These are phyloP conservation scores for Drosophila equinoxialis DNA, from an alignment of 1,140 invertebrate species.

Conservation along the genomic window DNA sequence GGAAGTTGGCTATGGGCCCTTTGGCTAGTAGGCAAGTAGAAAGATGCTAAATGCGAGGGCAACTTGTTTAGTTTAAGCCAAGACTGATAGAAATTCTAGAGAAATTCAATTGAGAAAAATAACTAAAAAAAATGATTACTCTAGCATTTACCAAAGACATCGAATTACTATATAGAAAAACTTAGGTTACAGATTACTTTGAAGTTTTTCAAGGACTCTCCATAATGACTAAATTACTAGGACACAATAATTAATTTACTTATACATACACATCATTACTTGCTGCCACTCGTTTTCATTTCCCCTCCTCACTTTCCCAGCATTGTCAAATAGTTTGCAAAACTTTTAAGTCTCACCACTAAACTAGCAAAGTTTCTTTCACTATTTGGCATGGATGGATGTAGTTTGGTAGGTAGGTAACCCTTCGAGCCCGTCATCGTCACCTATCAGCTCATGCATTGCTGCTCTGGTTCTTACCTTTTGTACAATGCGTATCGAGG, in stretches of 20 bases:
- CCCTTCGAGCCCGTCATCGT: background rate
- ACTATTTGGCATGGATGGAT: conserved; percentile 29
- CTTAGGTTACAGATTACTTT: no score
- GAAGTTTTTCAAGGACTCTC: no score
- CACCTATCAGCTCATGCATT: background rate
- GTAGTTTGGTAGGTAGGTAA: background rate
- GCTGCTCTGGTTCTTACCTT: conserved; percentile 1
- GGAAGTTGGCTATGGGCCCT: conserved; percentile 1
- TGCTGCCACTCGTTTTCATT: no score
- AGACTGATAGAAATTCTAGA: no score
- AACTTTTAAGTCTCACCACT: background rate
- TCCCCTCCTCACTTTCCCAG: no score
- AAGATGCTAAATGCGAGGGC: conserved; percentile 16
- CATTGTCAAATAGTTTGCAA: no score
- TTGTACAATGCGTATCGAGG: conserved; percentile 41
- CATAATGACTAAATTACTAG: no score
- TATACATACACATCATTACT: no score
- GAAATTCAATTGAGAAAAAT: background rate
- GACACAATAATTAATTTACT: no score
- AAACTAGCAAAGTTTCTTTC: background rate
- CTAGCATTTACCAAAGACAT: no score
- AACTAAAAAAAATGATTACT: background rate
- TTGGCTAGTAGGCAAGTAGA: background rate
- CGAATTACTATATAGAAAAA: no score
- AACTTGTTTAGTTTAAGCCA: background rate